phyloP scores from a whole-genome alignment of 2,113 vertebrate genomes.

The Engraulis encrasicolus region DNA sequence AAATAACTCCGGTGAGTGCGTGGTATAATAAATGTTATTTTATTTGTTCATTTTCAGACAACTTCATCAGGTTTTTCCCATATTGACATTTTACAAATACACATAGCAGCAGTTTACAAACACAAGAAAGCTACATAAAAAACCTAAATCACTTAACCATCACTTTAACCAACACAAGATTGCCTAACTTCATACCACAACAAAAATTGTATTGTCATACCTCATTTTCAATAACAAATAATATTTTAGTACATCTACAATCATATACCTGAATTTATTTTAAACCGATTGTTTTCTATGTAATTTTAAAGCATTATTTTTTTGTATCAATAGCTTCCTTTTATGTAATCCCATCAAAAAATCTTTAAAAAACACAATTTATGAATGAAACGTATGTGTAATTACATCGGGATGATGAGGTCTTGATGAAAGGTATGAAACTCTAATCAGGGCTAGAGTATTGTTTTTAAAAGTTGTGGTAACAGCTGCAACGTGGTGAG shows the following conservation, averaged over 20 bases:
- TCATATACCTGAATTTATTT: not conserved
- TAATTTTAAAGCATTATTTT: not conserved
- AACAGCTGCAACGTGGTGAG: too few species aligned
- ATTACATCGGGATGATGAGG: too few species aligned
- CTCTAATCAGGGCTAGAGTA: too few species aligned
- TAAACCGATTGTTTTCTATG: not conserved
- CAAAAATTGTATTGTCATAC: not conserved
- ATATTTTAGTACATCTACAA: not conserved
- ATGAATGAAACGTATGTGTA: too few species aligned
- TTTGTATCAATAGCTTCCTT: not conserved
- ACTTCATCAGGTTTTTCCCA: not conserved
- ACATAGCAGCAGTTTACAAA: not conserved
- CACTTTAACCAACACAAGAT: not conserved
- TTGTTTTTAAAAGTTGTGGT: too few species aligned
- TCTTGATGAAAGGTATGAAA: too few species aligned
- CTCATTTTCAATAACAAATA: not conserved
- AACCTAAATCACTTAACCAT: not conserved
- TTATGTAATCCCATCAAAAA: too few species aligned
- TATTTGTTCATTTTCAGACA: conserved; percentile 37
- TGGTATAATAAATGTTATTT: not conserved
- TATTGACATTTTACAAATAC: not conserved
- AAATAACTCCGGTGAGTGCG: not conserved
- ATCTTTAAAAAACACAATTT: too few species aligned
- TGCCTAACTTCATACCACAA: not conserved
- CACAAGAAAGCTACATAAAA: not conserved